phyloP scores from a whole-genome alignment of 2,113 vertebrate species.

The human (Homo sapiens) region DNA sequence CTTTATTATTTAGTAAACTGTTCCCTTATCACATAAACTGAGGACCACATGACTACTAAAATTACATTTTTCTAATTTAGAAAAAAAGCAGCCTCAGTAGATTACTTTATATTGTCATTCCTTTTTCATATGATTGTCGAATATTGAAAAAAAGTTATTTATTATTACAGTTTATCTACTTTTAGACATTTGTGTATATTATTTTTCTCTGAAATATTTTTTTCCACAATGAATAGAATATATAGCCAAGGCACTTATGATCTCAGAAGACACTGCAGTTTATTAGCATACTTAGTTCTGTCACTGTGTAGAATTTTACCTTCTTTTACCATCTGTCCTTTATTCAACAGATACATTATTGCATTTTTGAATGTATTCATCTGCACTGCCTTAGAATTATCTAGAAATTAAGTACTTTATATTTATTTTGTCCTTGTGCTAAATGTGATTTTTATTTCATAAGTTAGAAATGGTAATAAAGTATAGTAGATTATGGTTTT shows the following conservation, averaged over 20 bases:
- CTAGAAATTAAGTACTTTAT: conserved; percentile 76
- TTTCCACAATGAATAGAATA: conserved; percentile 64
- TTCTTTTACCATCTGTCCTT: conserved; percentile 82
- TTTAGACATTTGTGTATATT: conserved; percentile 23
- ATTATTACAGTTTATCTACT: not conserved
- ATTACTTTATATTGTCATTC: not conserved
- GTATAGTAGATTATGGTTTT: not conserved
- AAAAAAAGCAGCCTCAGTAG: not conserved
- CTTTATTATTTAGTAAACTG: not conserved
- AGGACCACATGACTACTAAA: not conserved
- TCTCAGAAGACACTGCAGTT: conserved; percentile 70
- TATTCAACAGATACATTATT: conserved; percentile 83
- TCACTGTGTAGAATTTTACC: conserved; percentile 79
- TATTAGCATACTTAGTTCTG: conserved; percentile 74
- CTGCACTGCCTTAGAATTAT: conserved; percentile 67
- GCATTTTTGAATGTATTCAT: conserved; percentile 79
- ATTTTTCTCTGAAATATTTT: conserved; percentile 28
- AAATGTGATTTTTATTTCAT: conserved; percentile 72
- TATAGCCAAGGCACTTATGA: conserved; percentile 65
- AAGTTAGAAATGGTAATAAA: conserved; percentile 64
- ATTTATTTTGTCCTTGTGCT: conserved; percentile 79
- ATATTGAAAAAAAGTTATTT: conserved; percentile 4
- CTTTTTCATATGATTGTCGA: conserved; percentile 18
- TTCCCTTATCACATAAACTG: not conserved
- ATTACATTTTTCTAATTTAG: not conserved